Evolutionary conservation across 1,140 invertebrate genomes (phyloP).

Genomic region (Caenorhabditis tropicalis): DNA sequence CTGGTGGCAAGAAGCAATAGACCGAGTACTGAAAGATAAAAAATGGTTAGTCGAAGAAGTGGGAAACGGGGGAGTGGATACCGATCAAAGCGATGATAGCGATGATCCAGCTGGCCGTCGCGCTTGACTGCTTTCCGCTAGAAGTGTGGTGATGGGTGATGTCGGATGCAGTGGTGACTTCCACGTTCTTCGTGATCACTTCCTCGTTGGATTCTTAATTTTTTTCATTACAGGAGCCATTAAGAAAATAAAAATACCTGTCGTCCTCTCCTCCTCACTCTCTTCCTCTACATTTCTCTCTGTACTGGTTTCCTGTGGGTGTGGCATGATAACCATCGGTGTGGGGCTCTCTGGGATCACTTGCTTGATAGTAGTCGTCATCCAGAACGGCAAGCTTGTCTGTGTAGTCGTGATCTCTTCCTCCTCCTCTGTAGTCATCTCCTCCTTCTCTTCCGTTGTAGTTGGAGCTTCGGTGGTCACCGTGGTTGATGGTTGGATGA

Average conservation of each 20-base stretch:
- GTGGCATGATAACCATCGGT: slow-evolving; percentile 25
- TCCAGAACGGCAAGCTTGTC: slow-evolving; percentile 50
- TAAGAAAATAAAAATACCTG: not conserved
- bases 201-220: slow-evolving; percentile 24
- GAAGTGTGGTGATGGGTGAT: slow-evolving; percentile 16
- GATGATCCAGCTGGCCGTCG: slow-evolving; percentile 53
- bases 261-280: slow-evolving; percentile 21
- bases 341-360: not conserved
- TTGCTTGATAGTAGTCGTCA: not conserved
- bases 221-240: too few relatives aligned
- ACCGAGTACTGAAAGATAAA: slow-evolving; percentile 58
- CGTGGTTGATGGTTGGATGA: slow-evolving; percentile 45
- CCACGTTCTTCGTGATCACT: not conserved
- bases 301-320: slow-evolving; percentile 8
- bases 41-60: not conserved
- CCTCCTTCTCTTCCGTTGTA: slow-evolving; percentile 6
- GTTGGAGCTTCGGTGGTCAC: slow-evolving; percentile 14
- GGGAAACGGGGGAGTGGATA: not conserved
- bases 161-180: not conserved
- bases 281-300: slow-evolving; percentile 29
- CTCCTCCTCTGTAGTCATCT: slow-evolving; percentile 18
- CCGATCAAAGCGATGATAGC: slow-evolving; percentile 52
- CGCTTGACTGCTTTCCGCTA: slow-evolving; percentile 25
- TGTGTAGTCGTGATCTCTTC: slow-evolving; percentile 34
- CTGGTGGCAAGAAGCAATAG: slow-evolving; percentile 55